phyloP scores from a whole-genome alignment of 2,113 vertebrate species.

The Brachypteracias leptosomus region DNA sequence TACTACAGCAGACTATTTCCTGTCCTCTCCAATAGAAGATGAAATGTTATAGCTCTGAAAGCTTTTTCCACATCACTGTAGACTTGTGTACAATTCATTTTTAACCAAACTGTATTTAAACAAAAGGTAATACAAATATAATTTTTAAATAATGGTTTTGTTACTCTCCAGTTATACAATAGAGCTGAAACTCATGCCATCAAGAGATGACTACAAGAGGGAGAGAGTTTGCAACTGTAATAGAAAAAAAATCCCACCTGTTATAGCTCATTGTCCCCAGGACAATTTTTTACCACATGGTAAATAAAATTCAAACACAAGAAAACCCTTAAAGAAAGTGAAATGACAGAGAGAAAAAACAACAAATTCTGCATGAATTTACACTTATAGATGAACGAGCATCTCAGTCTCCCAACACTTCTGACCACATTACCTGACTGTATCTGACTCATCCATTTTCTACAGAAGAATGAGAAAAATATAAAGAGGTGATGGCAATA shows the following conservation, averaged over 20 bases:
- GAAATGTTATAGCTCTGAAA: not conserved
- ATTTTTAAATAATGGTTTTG: not conserved
- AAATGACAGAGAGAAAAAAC: not conserved
- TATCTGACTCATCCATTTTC: not conserved
- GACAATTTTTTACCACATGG: not conserved
- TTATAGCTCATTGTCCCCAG: not conserved
- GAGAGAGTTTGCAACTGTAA: not conserved
- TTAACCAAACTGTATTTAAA: not conserved
- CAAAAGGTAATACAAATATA: not conserved
- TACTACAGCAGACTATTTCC: not conserved
- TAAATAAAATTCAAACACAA: not conserved
- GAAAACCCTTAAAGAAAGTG: not conserved
- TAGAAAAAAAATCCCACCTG: not conserved
- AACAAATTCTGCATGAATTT: not conserved
- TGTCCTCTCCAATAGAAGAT: not conserved
- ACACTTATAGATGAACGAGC: not conserved
- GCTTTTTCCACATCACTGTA: not conserved
- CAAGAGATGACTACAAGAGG: not conserved
- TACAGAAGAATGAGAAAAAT: not conserved
- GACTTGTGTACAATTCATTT: not conserved
- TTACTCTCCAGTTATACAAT: not conserved
- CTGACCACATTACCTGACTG: not conserved
- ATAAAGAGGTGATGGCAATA: not conserved
- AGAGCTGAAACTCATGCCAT: not conserved
- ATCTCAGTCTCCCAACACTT: not conserved